phyloP scores from a whole-genome alignment of 64 coral and sea anemone species.

The Actinia equina region DNA sequence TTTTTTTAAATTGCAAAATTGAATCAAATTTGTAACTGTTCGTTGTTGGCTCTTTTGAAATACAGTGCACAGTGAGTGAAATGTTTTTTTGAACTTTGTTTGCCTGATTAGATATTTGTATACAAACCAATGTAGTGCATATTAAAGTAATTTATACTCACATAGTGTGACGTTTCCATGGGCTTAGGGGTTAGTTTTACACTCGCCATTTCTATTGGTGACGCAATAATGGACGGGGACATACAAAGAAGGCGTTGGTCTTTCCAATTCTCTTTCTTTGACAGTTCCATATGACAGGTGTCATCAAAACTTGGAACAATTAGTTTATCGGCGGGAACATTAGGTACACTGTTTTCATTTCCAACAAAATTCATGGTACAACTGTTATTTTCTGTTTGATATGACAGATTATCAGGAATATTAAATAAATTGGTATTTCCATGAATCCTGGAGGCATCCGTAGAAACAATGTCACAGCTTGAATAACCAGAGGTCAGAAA shows the following conservation, averaged over 20 bases:
- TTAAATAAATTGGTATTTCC: not conserved
- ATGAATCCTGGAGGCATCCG: not conserved
- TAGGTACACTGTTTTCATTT: not conserved
- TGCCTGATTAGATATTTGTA: no score
- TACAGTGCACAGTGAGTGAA: no score
- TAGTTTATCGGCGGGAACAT: not conserved
- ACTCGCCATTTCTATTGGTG: not conserved
- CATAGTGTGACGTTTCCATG: constrained; percentile 10
- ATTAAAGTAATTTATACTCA: not conserved
- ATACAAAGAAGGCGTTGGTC: not conserved
- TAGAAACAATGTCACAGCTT: not conserved
- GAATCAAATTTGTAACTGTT: no score
- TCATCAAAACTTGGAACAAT: not conserved
- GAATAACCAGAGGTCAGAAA: constrained; percentile 13
- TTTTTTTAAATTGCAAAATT: no score
- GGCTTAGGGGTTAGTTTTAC: constrained; percentile 8
- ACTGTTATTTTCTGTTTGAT: not conserved
- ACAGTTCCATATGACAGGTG: not conserved
- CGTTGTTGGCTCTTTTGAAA: no score
- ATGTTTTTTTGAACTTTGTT: no score
- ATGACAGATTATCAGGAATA: not conserved
- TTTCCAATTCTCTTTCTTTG: not conserved
- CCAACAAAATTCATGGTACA: not conserved
- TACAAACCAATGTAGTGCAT: no score
- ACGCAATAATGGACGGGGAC: not conserved